These are phyloP conservation scores for Magallana angulata DNA, from an alignment of 1,140 invertebrate species.

Conservation along the genomic window DNA sequence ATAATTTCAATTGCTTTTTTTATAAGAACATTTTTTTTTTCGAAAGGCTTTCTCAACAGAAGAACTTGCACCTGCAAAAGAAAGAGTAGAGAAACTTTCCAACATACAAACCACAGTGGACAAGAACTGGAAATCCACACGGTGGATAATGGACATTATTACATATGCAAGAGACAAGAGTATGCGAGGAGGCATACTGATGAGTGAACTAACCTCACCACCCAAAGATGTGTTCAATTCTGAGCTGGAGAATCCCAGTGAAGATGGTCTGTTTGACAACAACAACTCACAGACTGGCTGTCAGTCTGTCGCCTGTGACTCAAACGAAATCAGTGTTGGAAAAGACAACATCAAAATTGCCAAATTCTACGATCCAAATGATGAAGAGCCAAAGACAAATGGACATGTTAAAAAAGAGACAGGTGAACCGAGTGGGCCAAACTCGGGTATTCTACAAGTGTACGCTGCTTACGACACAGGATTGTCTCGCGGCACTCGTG, in stretches of 20 bases:
- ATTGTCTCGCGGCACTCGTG: constrained; percentile 92
- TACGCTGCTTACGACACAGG: constrained; percentile 97
- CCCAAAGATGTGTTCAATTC: constrained; percentile 37
- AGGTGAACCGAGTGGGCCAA: constrained; percentile 28
- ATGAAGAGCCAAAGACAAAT: constrained; percentile 61
- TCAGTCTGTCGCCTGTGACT: constrained; percentile 61
- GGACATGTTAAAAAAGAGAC: constrained; percentile 51
- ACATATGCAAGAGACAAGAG: constrained; percentile 92
- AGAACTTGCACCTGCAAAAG: constrained; percentile 91
- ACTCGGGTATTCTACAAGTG: constrained; percentile 84
- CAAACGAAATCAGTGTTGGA: constrained; percentile 73
- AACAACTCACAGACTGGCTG: constrained; percentile 61
- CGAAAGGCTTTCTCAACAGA: constrained; percentile 91
- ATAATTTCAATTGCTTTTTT: no score
- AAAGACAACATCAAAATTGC: constrained; percentile 75
- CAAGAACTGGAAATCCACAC: constrained; percentile 91
- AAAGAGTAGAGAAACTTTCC: constrained; percentile 87
- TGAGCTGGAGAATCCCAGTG: constrained; percentile 38
- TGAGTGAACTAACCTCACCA: constrained; percentile 64
- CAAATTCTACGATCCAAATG: constrained; percentile 74
- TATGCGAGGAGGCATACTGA: constrained; percentile 74
- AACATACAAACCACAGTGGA: constrained; percentile 77
- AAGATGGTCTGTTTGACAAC: constrained; percentile 62
- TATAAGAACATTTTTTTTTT: constrained; percentile 1
- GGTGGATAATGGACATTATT: constrained; percentile 97